Conservation (phyloP, 1,140 invertebrate species). For the Megalopta genalis region DNA sequence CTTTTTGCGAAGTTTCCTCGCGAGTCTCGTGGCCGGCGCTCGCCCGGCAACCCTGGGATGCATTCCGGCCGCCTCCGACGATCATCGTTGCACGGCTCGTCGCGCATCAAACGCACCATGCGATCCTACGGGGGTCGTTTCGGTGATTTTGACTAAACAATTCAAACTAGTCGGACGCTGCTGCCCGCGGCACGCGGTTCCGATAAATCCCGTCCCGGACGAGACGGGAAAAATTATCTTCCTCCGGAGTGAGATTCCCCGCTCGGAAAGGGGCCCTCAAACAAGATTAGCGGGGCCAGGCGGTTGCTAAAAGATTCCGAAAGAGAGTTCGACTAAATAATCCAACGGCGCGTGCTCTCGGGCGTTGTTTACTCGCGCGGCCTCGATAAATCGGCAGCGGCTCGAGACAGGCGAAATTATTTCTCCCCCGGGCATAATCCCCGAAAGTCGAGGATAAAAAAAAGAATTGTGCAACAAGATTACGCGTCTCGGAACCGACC, state of each 20-base stretch:
- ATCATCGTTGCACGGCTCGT: constrained; percentile 29
- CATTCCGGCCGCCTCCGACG: constrained; percentile 16
- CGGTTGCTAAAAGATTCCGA: too few relatives aligned
- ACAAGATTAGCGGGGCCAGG: too few relatives aligned
- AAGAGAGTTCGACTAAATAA: neutral
- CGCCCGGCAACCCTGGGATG: constrained; percentile 19
- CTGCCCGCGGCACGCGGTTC: neutral
- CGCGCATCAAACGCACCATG: constrained; percentile 6
- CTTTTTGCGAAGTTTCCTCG: constrained; percentile 48
- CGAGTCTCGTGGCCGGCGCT: neutral
- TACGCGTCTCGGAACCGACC: neutral
- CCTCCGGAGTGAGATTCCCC: neutral
- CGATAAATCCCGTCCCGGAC: neutral
- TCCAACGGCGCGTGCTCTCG: neutral
- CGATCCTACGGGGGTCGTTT: neutral
- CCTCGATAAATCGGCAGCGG: neutral
- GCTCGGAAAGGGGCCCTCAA: too few relatives aligned
- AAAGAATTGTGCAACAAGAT: neutral
- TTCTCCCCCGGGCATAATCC: neutral
- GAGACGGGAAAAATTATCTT: neutral
- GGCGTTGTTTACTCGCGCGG: neutral
- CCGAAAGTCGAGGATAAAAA: neutral
- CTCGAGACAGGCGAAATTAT: neutral
- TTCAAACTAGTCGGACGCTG: neutral
- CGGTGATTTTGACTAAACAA: constrained; percentile 30